phyloP scores from a whole-genome alignment of 92 coral and sea anemone genomes.

The Zoanthus gigantus region DNA sequence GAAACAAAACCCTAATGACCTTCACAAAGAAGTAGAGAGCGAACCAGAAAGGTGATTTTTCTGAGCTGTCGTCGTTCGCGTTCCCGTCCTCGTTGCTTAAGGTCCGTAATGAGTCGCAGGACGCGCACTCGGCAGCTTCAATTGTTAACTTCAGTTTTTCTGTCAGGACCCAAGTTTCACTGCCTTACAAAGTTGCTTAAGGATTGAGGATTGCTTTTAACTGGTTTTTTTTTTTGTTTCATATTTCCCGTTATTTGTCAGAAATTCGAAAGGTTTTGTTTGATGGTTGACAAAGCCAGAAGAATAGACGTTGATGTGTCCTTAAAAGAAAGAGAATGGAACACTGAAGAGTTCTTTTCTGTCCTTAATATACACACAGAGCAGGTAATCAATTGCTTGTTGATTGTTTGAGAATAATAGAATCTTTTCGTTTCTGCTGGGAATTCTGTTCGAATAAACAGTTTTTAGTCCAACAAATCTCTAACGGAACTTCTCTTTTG shows the following conservation, averaged over 20 bases:
- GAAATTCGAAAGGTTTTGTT: slow-evolving; percentile 79
- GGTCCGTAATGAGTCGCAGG: too few species aligned
- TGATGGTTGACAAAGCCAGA: slow-evolving; percentile 87
- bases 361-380: slow-evolving; percentile 86
- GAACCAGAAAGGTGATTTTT: too few species aligned
- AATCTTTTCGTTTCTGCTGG: not conserved
- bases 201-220: too few species aligned
- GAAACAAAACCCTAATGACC: too few species aligned
- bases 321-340: slow-evolving; percentile 85
- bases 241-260: slow-evolving; percentile 12
- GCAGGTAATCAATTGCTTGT: slow-evolving; percentile 63
- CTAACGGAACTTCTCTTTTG: not conserved
- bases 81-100: too few species aligned
- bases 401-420: not conserved
- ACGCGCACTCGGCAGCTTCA: too few species aligned
- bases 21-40: too few species aligned
- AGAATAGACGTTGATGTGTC: slow-evolving; percentile 85
- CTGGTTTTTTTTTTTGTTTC: too few species aligned
- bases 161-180: too few species aligned
- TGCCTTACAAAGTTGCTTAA: too few species aligned
- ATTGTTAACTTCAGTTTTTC: too few species aligned
- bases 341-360: slow-evolving; percentile 84
- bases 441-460: not conserved
- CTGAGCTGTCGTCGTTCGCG: too few species aligned
- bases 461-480: not conserved